A percentile compares a stretch with the other conserved stretches of the same genome.
Conservation (phyloP, 2,888 invertebrate species). For the Listrodromus nycthemerus region DNA sequence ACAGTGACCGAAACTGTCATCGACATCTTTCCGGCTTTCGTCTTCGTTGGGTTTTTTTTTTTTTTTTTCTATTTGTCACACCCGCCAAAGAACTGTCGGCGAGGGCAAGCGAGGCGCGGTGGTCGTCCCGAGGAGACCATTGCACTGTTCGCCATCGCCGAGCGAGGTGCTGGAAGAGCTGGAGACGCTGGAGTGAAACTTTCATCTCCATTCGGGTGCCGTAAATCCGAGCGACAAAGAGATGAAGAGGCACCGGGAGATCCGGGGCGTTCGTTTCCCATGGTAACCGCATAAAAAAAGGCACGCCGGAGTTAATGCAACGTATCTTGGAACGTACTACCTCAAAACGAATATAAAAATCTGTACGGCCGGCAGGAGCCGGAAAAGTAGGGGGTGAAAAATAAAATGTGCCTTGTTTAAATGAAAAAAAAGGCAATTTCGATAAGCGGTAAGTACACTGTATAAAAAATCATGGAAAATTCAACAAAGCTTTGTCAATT, state of each 20-base stretch:
- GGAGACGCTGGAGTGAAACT: constrained; percentile 14
- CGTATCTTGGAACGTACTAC: constrained; percentile 6
- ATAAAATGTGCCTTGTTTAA: no score
- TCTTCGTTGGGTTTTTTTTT: not conserved
- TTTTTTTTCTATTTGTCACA: not conserved
- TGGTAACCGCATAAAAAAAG: constrained; percentile 55
- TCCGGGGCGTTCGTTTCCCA: constrained; percentile 42
- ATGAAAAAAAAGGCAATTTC: no score
- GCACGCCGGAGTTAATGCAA: constrained; percentile 45
- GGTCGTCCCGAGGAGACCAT: constrained; percentile 16
- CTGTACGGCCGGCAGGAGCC: not conserved
- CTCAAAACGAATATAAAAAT: constrained; percentile 13
- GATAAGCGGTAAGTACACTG: no score
- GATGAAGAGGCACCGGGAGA: constrained; percentile 23
- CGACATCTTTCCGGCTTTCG: constrained; percentile 5
- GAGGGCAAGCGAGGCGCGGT: not conserved
- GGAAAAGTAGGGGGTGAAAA: no score
- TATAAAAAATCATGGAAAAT: no score
- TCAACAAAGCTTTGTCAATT: no score
- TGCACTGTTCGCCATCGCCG: not conserved
- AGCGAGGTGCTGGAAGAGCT: constrained; percentile 4
- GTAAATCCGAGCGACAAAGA: constrained; percentile 56
- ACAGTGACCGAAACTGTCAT: not conserved
- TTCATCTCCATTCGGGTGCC: constrained; percentile 47
- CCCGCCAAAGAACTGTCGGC: not conserved